phyloP scores from a whole-genome alignment of 2,113 vertebrate species.

The Nibea albiflora region DNA sequence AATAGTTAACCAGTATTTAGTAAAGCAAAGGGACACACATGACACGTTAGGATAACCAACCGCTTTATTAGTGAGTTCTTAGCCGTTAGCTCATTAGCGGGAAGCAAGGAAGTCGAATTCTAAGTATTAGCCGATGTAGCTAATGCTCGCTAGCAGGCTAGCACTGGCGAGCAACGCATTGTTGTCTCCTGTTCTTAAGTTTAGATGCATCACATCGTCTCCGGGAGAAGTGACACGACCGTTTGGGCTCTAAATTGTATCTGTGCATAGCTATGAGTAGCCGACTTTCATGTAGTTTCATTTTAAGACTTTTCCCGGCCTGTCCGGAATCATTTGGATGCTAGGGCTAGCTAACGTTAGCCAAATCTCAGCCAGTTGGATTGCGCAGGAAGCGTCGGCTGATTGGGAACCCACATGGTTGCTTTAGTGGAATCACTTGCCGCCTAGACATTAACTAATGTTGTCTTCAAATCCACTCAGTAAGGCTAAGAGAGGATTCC shows the following conservation, averaged over 20 bases:
- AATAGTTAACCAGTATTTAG: background rate
- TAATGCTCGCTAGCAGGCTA: conserved; percentile 53
- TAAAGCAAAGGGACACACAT: rapidly evolving
- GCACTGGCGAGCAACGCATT: conserved; percentile 66
- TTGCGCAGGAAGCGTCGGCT: conserved; percentile 73
- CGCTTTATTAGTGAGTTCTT: background rate
- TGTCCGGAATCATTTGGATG: background rate
- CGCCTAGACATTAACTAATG: background rate
- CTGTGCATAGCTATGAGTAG: rapidly evolving
- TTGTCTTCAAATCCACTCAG: background rate
- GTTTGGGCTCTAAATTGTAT: background rate
- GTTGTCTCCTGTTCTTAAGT: conserved; percentile 64
- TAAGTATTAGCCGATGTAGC: conserved; percentile 53
- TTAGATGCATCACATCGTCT: background rate
- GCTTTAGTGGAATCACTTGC: conserved; percentile 20
- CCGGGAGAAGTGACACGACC: background rate
- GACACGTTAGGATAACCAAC: background rate
- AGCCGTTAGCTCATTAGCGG: conserved; percentile 34
- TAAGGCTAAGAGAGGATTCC: background rate
- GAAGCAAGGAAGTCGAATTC: conserved; percentile 61
- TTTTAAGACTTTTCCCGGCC: background rate
- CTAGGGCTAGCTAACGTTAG: conserved; percentile 42
- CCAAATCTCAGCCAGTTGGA: conserved; percentile 62
- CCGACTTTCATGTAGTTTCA: rapidly evolving
- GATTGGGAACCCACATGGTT: conserved; percentile 73